These are phyloP conservation scores for Antechinus stuartii DNA, from an alignment of 2,113 vertebrate species.

Conservation along the genomic window DNA sequence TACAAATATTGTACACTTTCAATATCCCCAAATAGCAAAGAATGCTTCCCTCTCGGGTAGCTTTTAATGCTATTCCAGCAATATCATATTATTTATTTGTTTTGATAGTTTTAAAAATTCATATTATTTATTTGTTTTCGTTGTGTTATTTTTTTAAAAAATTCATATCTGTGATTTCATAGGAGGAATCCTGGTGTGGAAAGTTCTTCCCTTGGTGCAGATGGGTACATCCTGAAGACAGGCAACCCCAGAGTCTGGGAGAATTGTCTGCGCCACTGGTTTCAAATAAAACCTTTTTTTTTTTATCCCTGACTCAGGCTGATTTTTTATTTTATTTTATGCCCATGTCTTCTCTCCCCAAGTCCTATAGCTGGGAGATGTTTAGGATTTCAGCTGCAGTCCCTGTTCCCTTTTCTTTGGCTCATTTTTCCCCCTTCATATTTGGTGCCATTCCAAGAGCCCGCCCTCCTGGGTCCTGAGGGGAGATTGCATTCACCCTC, in stretches of 20 bases:
- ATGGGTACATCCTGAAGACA: background rate
- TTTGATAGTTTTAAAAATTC: background rate
- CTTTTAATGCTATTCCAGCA: background rate
- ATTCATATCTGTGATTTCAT: background rate
- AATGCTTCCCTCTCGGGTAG: background rate
- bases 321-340: background rate
- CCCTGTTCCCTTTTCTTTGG: background rate
- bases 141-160: background rate
- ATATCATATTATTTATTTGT: background rate
- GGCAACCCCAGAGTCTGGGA: background rate
- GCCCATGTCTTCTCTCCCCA: background rate
- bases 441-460: background rate
- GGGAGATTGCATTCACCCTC: constrained; percentile 22
- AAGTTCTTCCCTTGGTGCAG: background rate
- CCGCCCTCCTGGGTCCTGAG: background rate
- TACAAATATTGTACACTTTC: background rate
- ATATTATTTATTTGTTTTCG: background rate
- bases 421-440: background rate
- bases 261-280: background rate
- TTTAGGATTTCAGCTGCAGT: background rate
- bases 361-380: background rate
- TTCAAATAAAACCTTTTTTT: background rate
- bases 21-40: background rate
- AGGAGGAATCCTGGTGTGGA: background rate
- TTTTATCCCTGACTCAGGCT: background rate